Conservation (phyloP, 2,888 invertebrate genomes). For the Catocala fraxini region DNA sequence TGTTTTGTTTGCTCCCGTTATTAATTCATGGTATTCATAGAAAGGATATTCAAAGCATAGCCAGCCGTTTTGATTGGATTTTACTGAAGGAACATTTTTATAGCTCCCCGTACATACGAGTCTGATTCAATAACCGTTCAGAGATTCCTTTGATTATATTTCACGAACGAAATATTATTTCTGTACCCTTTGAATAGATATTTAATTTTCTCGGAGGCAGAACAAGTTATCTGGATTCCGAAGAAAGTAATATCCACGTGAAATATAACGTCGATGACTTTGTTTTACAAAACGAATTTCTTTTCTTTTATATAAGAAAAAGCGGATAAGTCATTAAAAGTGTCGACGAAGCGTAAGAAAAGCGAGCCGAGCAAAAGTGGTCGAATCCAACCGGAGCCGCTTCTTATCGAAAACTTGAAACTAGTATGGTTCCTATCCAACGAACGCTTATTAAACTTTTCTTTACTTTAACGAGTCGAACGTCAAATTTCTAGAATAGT, state of each 20-base stretch:
- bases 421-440: constrained; percentile 72
- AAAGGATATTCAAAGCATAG: constrained; percentile 68
- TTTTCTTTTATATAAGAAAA: constrained; percentile 67
- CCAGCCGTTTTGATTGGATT: constrained; percentile 75
- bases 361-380: constrained; percentile 73
- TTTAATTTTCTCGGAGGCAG: constrained; percentile 36
- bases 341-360: constrained; percentile 79
- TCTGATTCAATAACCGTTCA: constrained; percentile 56
- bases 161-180: constrained; percentile 37
- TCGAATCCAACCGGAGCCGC: constrained; percentile 69
- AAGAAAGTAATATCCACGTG: constrained; percentile 37
- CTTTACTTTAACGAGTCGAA: constrained; percentile 69
- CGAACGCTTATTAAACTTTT: constrained; percentile 80
- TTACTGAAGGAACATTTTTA: constrained; percentile 62
- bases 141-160: constrained; percentile 52
- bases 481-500: constrained; percentile 69
- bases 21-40: constrained; percentile 71
- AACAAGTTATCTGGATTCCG: constrained; percentile 29
- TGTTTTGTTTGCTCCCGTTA: constrained; percentile 72
- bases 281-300: constrained; percentile 58
- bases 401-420: constrained; percentile 79
- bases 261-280: constrained; percentile 44
- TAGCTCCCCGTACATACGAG: constrained; percentile 39
- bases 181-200: constrained; percentile 39
- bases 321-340: constrained; percentile 85